A percentile compares a stretch with the other conserved stretches of the same genome.
phyloP scores from a whole-genome alignment of 2,888 invertebrate genomes.

The Tiphia femorata region DNA sequence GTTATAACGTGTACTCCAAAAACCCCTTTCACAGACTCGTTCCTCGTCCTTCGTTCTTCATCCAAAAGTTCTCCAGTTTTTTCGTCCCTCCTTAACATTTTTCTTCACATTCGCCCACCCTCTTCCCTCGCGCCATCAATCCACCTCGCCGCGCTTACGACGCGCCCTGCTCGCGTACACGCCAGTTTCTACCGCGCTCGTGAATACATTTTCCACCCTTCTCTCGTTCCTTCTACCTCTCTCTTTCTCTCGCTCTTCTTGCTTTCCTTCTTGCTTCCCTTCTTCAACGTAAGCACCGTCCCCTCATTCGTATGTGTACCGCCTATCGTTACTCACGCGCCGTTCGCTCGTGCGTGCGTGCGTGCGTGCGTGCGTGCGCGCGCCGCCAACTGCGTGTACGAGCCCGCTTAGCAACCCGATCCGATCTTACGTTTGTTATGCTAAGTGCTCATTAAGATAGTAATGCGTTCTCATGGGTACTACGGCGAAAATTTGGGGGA shows the following conservation, averaged over 20 bases:
- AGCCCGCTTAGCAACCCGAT: conserved; percentile 55
- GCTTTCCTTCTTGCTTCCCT: not conserved
- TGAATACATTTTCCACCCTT: not conserved
- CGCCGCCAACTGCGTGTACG: conserved; percentile 36
- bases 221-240: not conserved
- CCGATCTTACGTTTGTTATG: conserved; percentile 65
- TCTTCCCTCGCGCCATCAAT: no score
- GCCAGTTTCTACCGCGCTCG: not conserved
- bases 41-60: no score
- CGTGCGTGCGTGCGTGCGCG: conserved; percentile 27
- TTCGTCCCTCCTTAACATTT: no score
- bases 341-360: conserved; percentile 13
- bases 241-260: not conserved
- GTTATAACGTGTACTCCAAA: no score
- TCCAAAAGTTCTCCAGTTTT: no score
- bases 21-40: no score
- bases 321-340: conserved; percentile 3
- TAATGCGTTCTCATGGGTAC: conserved; percentile 54
- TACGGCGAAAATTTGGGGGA: conserved; percentile 53
- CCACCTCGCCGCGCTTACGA: no score
- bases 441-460: conserved; percentile 67
- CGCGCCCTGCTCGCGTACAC: no score
- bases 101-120: no score
- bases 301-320: not conserved
- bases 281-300: not conserved